Evolutionary conservation across 2,888 invertebrate species (phyloP).

Genomic region (Macaria liturata): DNA sequence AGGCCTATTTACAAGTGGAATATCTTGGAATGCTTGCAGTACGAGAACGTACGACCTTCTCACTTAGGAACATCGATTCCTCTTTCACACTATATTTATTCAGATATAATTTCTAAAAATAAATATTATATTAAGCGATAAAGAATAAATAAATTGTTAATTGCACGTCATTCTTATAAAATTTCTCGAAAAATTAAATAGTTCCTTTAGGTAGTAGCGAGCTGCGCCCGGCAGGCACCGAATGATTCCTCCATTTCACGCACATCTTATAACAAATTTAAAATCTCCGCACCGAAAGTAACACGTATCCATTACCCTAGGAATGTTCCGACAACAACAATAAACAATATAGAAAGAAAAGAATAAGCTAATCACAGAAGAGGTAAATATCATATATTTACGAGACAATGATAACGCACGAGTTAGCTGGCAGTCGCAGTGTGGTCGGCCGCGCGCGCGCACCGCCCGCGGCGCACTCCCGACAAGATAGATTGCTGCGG

Average conservation of each 20-base stretch:
- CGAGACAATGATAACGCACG: conserved; percentile 53
- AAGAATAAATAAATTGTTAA: conserved; percentile 77
- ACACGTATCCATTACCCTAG: conserved; percentile 57
- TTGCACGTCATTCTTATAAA: conserved; percentile 76
- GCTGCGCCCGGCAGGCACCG: conserved; percentile 71
- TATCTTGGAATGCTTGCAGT: conserved; percentile 79
- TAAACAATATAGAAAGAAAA: conserved; percentile 66
- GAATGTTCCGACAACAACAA: conserved; percentile 74
- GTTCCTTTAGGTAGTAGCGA: conserved; percentile 56
- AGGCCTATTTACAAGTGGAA: conserved; percentile 83
- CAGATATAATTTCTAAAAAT: conserved; percentile 75
- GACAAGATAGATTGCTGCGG: conserved; percentile 42
- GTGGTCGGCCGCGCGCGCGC: no score
- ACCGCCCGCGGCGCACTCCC: no score
- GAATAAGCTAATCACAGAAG: conserved; percentile 75
- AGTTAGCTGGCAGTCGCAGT: no score
- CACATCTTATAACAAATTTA: conserved; percentile 50
- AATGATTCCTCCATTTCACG: conserved; percentile 51
- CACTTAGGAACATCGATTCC: conserved; percentile 78
- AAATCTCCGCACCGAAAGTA: conserved; percentile 55
- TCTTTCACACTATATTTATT: conserved; percentile 60
- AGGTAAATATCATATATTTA: conserved; percentile 74
- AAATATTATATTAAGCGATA: conserved; percentile 78
- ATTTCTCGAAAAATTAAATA: conserved; percentile 69
- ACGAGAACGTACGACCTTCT: conserved; percentile 52